phyloP scores from a whole-genome alignment of 2,797 vertebrate species.

The Tenualosa ilisha region DNA sequence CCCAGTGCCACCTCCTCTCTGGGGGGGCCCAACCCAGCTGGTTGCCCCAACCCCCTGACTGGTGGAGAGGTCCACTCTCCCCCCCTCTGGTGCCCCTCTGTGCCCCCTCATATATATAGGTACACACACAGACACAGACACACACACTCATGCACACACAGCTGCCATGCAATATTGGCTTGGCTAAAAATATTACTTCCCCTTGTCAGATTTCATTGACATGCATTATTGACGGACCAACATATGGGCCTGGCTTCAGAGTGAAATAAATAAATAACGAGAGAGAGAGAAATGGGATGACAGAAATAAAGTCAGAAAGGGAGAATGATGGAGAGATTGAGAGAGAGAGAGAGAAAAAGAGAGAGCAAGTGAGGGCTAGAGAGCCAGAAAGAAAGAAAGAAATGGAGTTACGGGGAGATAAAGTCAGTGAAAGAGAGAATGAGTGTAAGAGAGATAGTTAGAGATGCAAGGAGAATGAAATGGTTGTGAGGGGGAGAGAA shows the following conservation, averaged over 20 bases:
- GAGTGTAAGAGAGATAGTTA: conserved; percentile 19
- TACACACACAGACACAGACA: conserved; percentile 13
- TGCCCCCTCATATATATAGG: background rate
- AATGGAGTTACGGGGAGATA: background rate
- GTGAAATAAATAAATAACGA: conserved; percentile 23
- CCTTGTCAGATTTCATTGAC: conserved; percentile 56
- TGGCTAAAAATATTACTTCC: conserved; percentile 54
- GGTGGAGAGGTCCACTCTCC: conserved; percentile 28
- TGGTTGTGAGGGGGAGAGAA: background rate
- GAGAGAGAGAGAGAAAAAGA: background rate
- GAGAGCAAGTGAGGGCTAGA: background rate
- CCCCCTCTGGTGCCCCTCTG: background rate
- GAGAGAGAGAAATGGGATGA: background rate
- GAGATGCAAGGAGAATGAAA: background rate
- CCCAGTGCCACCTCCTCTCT: background rate
- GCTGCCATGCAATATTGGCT: conserved; percentile 51
- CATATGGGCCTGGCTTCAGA: conserved; percentile 42
- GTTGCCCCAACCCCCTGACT: background rate
- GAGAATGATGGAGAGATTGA: conserved; percentile 13
- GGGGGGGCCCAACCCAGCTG: conserved; percentile 10
- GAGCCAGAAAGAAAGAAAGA: background rate
- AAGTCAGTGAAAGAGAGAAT: background rate
- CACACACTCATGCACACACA: conserved; percentile 48
- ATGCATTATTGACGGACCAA: conserved; percentile 56
- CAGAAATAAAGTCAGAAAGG: background rate